phyloP scores from a whole-genome alignment of 1,140 invertebrate species.

The Micrasema longulum region DNA sequence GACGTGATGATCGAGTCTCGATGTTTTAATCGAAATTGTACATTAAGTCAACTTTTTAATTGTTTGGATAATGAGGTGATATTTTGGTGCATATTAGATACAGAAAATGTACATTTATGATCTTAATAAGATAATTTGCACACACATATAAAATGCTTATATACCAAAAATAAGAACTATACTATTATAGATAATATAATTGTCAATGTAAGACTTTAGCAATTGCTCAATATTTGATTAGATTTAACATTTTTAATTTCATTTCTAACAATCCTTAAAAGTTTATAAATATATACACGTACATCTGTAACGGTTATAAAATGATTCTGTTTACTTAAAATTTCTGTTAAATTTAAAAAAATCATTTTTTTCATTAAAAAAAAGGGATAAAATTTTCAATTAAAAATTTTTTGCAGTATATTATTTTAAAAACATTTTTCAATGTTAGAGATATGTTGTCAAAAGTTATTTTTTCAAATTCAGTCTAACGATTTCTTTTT shows the following conservation, averaged over 20 bases:
- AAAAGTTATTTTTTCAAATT: slow-evolving; percentile 2
- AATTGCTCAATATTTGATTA: slow-evolving; percentile 41
- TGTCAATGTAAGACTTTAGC: slow-evolving; percentile 27
- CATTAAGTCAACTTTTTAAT: no score
- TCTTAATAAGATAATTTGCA: not conserved
- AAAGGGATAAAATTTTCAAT: no score
- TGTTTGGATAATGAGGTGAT: not conserved
- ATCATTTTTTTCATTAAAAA: no score
- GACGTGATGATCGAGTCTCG: no score
- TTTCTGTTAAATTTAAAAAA: no score
- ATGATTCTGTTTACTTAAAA: no score
- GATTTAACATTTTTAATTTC: slow-evolving; percentile 39
- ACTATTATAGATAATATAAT: slow-evolving; percentile 17
- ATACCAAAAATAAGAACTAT: slow-evolving; percentile 24
- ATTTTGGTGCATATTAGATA: slow-evolving; percentile 1
- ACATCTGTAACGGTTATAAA: no score
- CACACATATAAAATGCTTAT: slow-evolving; percentile 30
- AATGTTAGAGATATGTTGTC: slow-evolving; percentile 11
- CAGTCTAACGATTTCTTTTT: slow-evolving; percentile 5
- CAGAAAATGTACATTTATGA: slow-evolving; percentile 2
- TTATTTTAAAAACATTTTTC: not conserved
- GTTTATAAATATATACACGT: slow-evolving; percentile 20
- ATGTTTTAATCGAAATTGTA: no score
- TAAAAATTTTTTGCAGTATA: not conserved
- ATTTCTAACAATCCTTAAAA: slow-evolving; percentile 28